Percentiles rank a stretch among this genome's conserved stretches.
phyloP scores from a whole-genome alignment of 2,797 vertebrate species.

The Furcifer pardalis region DNA sequence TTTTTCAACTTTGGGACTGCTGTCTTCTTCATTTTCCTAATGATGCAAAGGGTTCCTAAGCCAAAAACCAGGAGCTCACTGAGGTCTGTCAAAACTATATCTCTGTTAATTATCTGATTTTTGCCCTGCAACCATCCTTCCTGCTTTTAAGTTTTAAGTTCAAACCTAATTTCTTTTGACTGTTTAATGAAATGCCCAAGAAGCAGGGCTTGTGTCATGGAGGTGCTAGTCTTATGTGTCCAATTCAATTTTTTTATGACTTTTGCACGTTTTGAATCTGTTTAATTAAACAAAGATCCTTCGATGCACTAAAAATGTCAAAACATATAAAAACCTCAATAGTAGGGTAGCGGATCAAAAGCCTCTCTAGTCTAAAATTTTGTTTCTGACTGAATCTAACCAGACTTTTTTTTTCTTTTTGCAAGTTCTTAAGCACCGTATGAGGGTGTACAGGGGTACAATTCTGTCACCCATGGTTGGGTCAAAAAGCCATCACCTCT shows the following conservation, averaged over 20 bases:
- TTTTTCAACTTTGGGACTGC: too few relatives aligned
- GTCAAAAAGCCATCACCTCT: too few relatives aligned
- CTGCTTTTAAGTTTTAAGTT: not conserved
- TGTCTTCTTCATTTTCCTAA: conserved; percentile 39
- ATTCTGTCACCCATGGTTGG: too few relatives aligned
- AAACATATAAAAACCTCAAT: not conserved
- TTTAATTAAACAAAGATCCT: conserved; percentile 44
- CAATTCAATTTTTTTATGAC: conserved; percentile 37
- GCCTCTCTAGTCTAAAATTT: too few relatives aligned
- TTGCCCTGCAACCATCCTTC: not conserved
- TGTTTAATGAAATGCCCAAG: not conserved
- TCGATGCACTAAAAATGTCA: conserved; percentile 11
- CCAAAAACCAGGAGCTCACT: conserved; percentile 43
- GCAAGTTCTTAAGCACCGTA: too few relatives aligned
- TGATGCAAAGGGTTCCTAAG: conserved; percentile 33
- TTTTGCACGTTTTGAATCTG: conserved; percentile 18
- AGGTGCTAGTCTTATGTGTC: not conserved
- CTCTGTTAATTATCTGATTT: conserved; percentile 54
- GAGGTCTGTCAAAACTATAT: conserved; percentile 48
- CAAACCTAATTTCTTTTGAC: not conserved
- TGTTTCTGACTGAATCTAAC: too few relatives aligned
- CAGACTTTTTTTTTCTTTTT: too few relatives aligned
- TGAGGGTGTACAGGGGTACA: too few relatives aligned
- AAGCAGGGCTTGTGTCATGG: not conserved
- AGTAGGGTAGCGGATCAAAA: too few relatives aligned